A percentile compares a stretch with the other conserved stretches of the same genome.
These are phyloP conservation scores for Adineta ricciae DNA, from an alignment of 2,888 invertebrate genomes.

Conservation along the genomic window DNA sequence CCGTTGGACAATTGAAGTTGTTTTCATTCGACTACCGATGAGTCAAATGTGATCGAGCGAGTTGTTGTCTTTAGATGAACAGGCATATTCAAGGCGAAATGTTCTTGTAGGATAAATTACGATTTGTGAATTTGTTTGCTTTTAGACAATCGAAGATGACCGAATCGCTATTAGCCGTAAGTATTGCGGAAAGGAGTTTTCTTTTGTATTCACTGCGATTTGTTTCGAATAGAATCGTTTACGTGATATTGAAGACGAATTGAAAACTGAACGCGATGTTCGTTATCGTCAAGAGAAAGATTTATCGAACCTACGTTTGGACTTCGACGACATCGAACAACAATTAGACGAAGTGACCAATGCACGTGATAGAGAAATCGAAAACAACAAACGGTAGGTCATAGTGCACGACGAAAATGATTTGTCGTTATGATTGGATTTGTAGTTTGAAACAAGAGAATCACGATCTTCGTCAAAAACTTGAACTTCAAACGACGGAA, in stretches of 20 bases:
- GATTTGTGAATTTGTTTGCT: not conserved
- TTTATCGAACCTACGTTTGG: slow-evolving; percentile 24
- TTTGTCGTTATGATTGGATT: not conserved
- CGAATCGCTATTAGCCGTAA: not conserved
- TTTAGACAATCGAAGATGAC: not conserved
- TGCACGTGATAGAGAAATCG: slow-evolving; percentile 29
- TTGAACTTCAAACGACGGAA: slow-evolving; percentile 24
- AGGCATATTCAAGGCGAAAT: too few relatives aligned
- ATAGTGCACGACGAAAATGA: not conserved
- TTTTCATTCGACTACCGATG: too few relatives aligned
- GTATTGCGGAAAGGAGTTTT: not conserved
- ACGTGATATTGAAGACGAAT: slow-evolving; percentile 32
- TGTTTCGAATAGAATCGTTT: slow-evolving; percentile 28
- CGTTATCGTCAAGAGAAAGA: slow-evolving; percentile 34
- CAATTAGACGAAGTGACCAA: slow-evolving; percentile 27
- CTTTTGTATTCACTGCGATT: too few relatives aligned
- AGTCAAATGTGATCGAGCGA: too few relatives aligned
- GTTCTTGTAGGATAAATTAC: too few relatives aligned
- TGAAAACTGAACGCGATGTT: slow-evolving; percentile 29
- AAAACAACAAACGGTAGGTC: not conserved
- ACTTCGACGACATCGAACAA: slow-evolving; percentile 30
- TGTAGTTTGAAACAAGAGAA: slow-evolving; percentile 31
- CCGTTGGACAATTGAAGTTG: too few relatives aligned
- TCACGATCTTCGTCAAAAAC: slow-evolving; percentile 26
- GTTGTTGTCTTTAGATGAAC: too few relatives aligned